These are phyloP conservation scores for Phrixothrix hirtus DNA, from an alignment of 2,888 invertebrate species.

Conservation along the genomic window DNA sequence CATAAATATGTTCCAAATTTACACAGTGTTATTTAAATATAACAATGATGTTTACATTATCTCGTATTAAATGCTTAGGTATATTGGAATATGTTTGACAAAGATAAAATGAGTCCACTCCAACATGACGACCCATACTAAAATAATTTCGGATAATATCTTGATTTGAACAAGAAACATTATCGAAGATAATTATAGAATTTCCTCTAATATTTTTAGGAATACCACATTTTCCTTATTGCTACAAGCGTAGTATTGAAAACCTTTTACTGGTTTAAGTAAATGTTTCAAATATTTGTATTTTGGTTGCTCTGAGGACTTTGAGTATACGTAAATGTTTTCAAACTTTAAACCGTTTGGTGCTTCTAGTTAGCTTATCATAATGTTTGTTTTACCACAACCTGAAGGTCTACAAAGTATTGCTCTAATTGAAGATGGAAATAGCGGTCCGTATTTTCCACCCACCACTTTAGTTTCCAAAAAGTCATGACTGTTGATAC, in stretches of 20 bases:
- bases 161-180: too few relatives aligned
- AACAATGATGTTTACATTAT: constrained; percentile 6
- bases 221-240: background rate
- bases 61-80: constrained; percentile 6
- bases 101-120: too few relatives aligned
- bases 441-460: background rate
- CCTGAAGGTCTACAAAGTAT: background rate
- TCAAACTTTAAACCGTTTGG: constrained; percentile 38
- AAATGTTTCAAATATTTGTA: constrained; percentile 36
- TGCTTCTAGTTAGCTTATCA: constrained; percentile 10
- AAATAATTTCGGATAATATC: too few relatives aligned
- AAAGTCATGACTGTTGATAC: too few relatives aligned
- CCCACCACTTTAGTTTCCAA: background rate
- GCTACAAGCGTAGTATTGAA: background rate
- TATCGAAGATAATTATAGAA: too few relatives aligned
- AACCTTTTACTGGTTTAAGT: constrained; percentile 9
- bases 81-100: too few relatives aligned
- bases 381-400: constrained; percentile 10
- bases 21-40: too few relatives aligned
- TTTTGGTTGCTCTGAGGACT: constrained; percentile 36
- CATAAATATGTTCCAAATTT: too few relatives aligned
- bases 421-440: background rate
- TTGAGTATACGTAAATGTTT: constrained; percentile 46
- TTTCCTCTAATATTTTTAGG: background rate
- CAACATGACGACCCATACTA: too few relatives aligned